Evolutionary conservation across 2,797 vertebrate species (phyloP).

Genomic region (Artibeus lituratus): DNA sequence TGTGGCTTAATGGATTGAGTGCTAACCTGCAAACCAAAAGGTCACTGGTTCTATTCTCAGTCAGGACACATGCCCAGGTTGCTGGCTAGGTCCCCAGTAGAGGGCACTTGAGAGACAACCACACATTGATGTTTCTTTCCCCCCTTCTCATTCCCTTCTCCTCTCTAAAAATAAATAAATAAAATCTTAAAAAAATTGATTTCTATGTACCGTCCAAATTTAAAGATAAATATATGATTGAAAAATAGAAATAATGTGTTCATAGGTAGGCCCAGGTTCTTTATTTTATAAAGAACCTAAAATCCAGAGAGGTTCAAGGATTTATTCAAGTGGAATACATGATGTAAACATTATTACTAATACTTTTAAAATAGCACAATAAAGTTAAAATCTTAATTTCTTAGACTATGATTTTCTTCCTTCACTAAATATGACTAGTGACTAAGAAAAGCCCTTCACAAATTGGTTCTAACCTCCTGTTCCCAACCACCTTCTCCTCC

Average conservation of each 20-base stretch:
- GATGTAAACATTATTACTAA: not conserved
- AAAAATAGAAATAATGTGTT: not conserved
- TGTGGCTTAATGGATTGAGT: too few relatives aligned
- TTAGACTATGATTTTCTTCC: not conserved
- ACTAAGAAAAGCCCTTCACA: not conserved
- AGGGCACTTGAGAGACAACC: too few relatives aligned
- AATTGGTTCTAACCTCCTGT: not conserved
- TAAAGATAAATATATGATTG: not conserved
- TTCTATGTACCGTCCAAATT: not conserved
- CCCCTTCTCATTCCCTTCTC: too few relatives aligned
- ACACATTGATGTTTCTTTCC: too few relatives aligned
- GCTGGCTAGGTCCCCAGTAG: too few relatives aligned
- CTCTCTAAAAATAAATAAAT: too few relatives aligned
- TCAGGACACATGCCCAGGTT: too few relatives aligned
- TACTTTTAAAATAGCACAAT: not conserved
- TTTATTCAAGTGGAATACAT: not conserved
- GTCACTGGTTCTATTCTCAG: too few relatives aligned
- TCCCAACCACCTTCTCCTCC: not conserved
- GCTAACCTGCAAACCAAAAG: too few relatives aligned
- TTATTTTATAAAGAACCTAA: not conserved
- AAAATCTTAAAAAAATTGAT: not conserved
- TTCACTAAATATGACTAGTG: not conserved
- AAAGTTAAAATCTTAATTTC: not conserved
- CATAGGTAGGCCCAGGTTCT: not conserved
- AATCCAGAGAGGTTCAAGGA: not conserved